A percentile compares a stretch with the other conserved stretches of the same genome.
phyloP scores from a whole-genome alignment of 2,888 invertebrate species.

The Phyllotreta cruciferae region DNA sequence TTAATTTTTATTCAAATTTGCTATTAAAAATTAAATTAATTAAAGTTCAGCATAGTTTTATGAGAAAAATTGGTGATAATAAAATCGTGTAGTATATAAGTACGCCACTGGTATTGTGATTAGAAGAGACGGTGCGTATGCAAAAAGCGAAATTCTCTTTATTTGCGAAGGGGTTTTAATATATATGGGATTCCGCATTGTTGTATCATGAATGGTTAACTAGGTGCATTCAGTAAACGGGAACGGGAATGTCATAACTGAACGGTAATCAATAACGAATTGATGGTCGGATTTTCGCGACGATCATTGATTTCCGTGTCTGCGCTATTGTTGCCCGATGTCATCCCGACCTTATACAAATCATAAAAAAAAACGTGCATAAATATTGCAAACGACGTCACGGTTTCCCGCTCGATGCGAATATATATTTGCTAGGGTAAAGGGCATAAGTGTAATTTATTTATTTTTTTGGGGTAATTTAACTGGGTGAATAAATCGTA shows the following conservation, averaged over 20 bases:
- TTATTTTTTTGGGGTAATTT: neutral
- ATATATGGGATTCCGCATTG: conserved; percentile 59
- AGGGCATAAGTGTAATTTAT: neutral
- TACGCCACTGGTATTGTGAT: neutral
- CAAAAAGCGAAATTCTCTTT: conserved; percentile 46
- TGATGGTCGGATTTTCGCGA: conserved; percentile 54
- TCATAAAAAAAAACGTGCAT: conserved; percentile 53
- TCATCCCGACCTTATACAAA: conserved; percentile 45
- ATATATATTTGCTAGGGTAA: no score
- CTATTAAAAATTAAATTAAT: no score
- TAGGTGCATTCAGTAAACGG: conserved; percentile 61
- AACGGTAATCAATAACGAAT: conserved; percentile 61
- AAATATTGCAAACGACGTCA: conserved; percentile 38
- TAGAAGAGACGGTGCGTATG: conserved; percentile 36
- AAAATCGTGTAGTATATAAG: neutral
- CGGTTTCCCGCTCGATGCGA: conserved; percentile 16
- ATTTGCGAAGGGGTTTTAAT: conserved; percentile 46
- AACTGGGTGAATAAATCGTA: no score
- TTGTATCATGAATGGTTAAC: conserved; percentile 60
- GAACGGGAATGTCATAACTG: conserved; percentile 61
- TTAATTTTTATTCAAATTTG: no score
- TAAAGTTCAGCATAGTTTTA: no score
- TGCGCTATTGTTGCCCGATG: conserved; percentile 42
- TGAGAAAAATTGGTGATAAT: no score
- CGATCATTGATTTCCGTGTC: conserved; percentile 53